Evolutionary conservation across 2,797 vertebrate genomes (phyloP).

Genomic region (Kryptopterus vitreolus): DNA sequence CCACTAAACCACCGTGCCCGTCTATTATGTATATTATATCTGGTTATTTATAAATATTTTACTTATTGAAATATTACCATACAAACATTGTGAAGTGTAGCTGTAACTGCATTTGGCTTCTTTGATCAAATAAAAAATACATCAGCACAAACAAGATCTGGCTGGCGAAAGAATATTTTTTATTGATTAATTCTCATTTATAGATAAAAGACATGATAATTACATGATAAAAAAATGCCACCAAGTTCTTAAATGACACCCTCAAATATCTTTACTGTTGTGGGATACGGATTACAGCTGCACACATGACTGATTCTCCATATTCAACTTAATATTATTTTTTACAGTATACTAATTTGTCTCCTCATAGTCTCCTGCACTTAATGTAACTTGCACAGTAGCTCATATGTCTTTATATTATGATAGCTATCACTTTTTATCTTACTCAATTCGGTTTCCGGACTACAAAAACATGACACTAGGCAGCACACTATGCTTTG

Average conservation of each 20-base stretch:
- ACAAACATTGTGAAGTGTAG: background rate
- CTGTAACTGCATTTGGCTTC: background rate
- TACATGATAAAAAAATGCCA: too few relatives aligned
- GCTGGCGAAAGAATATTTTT: background rate
- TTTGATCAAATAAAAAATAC: background rate
- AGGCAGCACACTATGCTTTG: background rate
- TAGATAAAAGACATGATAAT: background rate
- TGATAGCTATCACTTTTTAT: background rate
- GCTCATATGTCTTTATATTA: background rate
- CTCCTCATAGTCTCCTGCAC: background rate
- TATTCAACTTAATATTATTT: background rate
- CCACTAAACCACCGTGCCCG: too few relatives aligned
- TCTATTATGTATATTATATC: too few relatives aligned
- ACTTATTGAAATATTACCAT: background rate
- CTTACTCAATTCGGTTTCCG: background rate
- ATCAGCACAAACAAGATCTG: background rate
- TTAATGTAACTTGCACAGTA: background rate
- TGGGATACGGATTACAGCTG: background rate
- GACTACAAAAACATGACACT: background rate
- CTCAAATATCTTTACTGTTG: background rate
- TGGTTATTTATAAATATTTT: too few relatives aligned
- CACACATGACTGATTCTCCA: too few relatives aligned
- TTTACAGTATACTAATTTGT: background rate
- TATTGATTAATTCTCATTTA: background rate
- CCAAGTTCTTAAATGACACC: background rate